Evolutionary conservation across 2,113 vertebrate genomes (phyloP), one percentile per base, ranked within the genome.

Genomic region (Channa argus): DNA sequence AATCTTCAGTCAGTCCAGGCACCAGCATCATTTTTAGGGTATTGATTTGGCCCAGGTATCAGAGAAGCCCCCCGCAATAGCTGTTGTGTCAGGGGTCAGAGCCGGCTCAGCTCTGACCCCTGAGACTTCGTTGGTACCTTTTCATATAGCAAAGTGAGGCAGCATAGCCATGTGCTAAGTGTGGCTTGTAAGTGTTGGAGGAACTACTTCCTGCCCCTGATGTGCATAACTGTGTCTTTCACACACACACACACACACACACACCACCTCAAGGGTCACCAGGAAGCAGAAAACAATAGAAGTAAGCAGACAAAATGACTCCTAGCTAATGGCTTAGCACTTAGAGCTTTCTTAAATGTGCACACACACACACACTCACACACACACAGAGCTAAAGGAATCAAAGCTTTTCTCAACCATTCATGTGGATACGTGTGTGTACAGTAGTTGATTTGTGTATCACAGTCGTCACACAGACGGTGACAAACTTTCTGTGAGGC

Each of bases 271-370:
- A 4, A 49, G 65, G 65, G 65, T 72, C 71, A 67, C 37, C 75
- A 75, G 80, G 80, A 88, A 86, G 76, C 39, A 34, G 53, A 56
- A 63, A 79, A 89, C 83, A 89, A 89, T 80, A 61, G 68, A 51
- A 46, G 59, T 36, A 72, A 63, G 54, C 75, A 86, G 82, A 91
- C 74, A 5, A 56, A 56, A 50, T 79, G 87, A 85, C 84, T 89
- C 82, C 79, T 64, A 63, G 9, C 67, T 82, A 86, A 86, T 84
- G 72, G 63, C 62, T 77, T 58, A 41, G 44, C 72, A 75, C 74
- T 88, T 75, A 71, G 44, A 59, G 46, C 46, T 46, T 11, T 55
- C 39, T 5, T 39, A 55, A 39, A 67, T 34, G 36, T 53, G 51
- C 55, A 60, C 79, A 70, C 66, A 76, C 63, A 15, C 39, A 46